Percentiles rank a stretch among this genome's conserved stretches.
phyloP scores from a whole-genome alignment of 2,888 invertebrate genomes.

The Agrypnus murinus region DNA sequence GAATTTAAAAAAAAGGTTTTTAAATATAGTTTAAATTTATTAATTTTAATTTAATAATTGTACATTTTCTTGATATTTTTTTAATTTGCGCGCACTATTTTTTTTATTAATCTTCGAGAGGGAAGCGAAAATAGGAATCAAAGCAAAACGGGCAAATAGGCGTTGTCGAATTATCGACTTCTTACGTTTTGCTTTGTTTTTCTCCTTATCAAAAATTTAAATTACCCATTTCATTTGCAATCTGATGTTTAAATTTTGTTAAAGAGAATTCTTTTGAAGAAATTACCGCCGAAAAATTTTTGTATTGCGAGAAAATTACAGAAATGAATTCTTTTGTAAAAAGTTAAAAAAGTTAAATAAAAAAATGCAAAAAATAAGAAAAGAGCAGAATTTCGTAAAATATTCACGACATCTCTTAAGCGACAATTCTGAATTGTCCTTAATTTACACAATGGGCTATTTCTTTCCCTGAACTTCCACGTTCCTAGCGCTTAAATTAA shows the following conservation, averaged over 20 bases:
- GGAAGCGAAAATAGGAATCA: background rate
- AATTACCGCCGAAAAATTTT: background rate
- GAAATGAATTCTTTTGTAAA: slow-evolving; percentile 30
- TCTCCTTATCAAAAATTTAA: slow-evolving; percentile 17
- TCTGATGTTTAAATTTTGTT: background rate
- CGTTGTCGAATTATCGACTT: slow-evolving; percentile 35
- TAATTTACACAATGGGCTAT: slow-evolving; percentile 49
- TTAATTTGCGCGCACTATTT: too few species aligned
- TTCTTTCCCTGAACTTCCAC: slow-evolving; percentile 31
- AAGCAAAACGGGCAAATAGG: slow-evolving; percentile 20
- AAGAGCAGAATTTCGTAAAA: slow-evolving; percentile 28
- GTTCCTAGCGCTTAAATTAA: slow-evolving; percentile 34
- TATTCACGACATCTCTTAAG: slow-evolving; percentile 40
- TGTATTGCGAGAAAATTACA: slow-evolving; percentile 20
- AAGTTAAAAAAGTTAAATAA: slow-evolving; percentile 31
- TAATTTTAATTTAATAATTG: too few species aligned
- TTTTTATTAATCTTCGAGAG: too few species aligned
- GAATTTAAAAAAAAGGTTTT: too few species aligned
- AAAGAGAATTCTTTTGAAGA: slow-evolving; percentile 1
- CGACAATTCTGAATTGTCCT: slow-evolving; percentile 39
- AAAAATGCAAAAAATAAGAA: slow-evolving; percentile 26
- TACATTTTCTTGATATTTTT: too few species aligned
- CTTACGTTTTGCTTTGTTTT: slow-evolving; percentile 7
- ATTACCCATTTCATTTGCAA: slow-evolving; percentile 6
- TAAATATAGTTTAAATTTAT: too few species aligned